Conservation (phyloP, 2,113 vertebrate species). For the Charadrius vociferus region DNA sequence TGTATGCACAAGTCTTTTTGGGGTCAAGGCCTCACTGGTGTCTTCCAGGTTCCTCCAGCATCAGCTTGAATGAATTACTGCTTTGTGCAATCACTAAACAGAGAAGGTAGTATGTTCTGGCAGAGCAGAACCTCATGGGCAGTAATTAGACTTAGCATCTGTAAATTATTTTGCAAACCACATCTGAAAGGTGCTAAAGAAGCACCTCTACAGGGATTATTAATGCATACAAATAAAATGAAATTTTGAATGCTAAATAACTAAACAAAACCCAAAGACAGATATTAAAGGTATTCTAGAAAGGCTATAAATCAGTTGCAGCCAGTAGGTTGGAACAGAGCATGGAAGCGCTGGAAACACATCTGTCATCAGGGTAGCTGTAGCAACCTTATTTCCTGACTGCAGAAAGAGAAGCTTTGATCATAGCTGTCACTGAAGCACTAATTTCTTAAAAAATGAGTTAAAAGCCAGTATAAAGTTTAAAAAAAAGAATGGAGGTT, state of each 20-base stretch:
- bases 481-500: background rate
- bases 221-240: background rate
- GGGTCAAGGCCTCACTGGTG: background rate
- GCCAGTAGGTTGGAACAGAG: background rate
- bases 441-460: slow-evolving; percentile 2
- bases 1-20: background rate
- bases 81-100: background rate
- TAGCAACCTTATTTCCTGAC: background rate
- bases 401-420: slow-evolving; percentile 29
- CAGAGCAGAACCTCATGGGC: slow-evolving; percentile 1
- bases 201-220: background rate
- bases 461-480: slow-evolving; percentile 4
- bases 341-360: background rate
- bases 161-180: slow-evolving; percentile 26
- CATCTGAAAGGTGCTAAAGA: background rate
- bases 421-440: slow-evolving; percentile 10
- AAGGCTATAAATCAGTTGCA: background rate
- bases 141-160: background rate
- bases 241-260: slow-evolving; percentile 18
- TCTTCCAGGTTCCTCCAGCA: background rate
- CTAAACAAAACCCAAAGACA: slow-evolving; percentile 2
- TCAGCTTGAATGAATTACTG: background rate
- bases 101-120: background rate
- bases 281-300: background rate
- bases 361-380: background rate